Percentiles rank a stretch among this genome's conserved stretches.
These are phyloP conservation scores for Bos indicus DNA, from an alignment of 2,113 vertebrate species.

Conservation along the genomic window DNA sequence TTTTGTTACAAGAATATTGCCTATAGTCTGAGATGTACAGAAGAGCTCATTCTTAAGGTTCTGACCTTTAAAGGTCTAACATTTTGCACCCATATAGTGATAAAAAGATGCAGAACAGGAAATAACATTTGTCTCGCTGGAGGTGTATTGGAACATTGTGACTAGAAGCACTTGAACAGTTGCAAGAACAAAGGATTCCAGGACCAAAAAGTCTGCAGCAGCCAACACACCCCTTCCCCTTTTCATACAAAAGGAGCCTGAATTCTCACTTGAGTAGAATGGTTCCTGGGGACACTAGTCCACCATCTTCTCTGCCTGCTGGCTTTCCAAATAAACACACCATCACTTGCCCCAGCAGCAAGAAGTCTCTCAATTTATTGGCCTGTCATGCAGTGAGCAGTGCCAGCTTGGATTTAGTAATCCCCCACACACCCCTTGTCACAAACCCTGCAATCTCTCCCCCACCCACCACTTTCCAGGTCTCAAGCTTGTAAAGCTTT, in stretches of 20 bases:
- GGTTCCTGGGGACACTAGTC: neutral
- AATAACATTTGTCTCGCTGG: neutral
- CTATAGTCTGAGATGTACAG: neutral
- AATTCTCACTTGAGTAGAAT: neutral
- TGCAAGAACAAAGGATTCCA: neutral
- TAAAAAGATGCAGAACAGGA: neutral
- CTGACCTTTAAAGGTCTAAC: neutral
- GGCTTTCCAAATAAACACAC: neutral
- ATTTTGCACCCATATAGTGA: neutral
- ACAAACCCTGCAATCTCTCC: neutral
- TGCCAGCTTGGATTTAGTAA: neutral
- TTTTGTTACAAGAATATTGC: neutral
- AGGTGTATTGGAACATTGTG: neutral
- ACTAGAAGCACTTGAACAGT: neutral
- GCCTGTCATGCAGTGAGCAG: neutral
- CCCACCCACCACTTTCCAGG: neutral
- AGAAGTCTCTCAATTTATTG: neutral
- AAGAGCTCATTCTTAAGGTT: neutral
- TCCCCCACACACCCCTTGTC: neutral
- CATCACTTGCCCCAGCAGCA: neutral
- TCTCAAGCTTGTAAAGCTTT: neutral
- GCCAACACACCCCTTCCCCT: neutral
- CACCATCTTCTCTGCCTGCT: neutral
- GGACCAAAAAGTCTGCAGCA: neutral
- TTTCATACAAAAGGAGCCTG: neutral